Base-by-base conservation (phyloP, 2,888 invertebrate genomes). In the Sinotaia quadrata region DNA sequence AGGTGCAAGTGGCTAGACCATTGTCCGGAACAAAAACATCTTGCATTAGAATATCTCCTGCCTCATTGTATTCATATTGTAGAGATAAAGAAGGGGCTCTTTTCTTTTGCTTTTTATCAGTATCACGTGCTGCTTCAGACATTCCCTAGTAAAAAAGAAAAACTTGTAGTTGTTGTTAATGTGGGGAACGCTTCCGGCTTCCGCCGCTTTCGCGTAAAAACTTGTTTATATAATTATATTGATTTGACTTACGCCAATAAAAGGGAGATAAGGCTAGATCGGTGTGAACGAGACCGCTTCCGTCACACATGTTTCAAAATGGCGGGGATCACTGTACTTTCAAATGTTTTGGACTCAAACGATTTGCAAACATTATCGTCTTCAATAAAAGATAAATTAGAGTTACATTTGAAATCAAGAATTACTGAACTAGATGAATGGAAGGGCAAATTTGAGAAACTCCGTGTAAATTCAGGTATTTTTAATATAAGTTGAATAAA, bases 401-500 rank as follows among this genome's bases (percentile, higher is more conserved):
- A 78, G 54, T 36, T 62, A 18, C 65, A 59, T n/a, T 62, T 81
- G 12, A 52, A 27, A 31, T 65, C 51, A n/a, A 61, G 71, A 69
- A 66, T 73, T 44, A 58, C 61, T 15, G 73, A 81, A 66, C 52
- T 75, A 21, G 75, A 79, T 49, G 77, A 79, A 31, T 54, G 71
- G n/a, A 81, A 76, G 61, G 61, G 76, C 8, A 82, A 81, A 70
- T 78, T 77, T 68, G 83, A 83, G 60, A 79, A 78, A 68, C 76
- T 81, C 21, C 73, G 79, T 27, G 81, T 83, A 12, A 81, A 80
- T 75, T 81, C 82, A 67, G 84, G 84, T 84, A 78, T 75, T 66
- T 37, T 27, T 37, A 18, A 31, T 4, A 49, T n/a, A 18, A 29
- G 10, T 24, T 12, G 37, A 18, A 24, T 10, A 61, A 47, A 61